A percentile compares a stretch with the other conserved stretches of the same genome.
Evolutionary conservation across 1,140 invertebrate species (phyloP).

Genomic region (Ips typographus): DNA sequence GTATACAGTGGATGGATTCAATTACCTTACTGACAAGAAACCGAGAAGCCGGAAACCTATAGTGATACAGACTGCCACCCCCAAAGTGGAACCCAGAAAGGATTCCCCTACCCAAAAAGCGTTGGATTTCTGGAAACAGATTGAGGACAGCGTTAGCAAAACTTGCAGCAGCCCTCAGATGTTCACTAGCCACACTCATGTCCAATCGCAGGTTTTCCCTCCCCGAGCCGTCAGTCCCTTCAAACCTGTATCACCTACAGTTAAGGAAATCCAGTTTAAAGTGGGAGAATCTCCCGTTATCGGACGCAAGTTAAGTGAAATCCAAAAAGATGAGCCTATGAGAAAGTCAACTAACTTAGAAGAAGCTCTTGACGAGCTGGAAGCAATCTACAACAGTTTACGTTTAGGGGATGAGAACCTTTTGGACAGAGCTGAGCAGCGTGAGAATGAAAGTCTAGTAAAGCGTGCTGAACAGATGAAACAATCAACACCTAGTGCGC

Average conservation of each 20-base stretch:
- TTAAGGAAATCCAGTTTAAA: conserved; percentile 14
- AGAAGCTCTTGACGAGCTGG: conserved; percentile 83
- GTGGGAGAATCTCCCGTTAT: conserved; percentile 1
- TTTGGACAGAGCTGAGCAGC: conserved; percentile 72
- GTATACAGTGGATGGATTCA: conserved; percentile 52
- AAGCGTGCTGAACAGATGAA: conserved; percentile 40
- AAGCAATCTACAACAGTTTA: conserved; percentile 85
- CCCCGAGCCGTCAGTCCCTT: conserved; percentile 42
- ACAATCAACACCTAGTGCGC: conserved; percentile 26
- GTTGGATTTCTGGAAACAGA: conserved; percentile 64
- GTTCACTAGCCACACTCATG: conserved; percentile 48
- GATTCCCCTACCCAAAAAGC: conserved; percentile 47
- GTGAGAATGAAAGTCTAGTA: conserved; percentile 63
- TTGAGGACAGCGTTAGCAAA: conserved; percentile 56
- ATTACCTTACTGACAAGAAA: conserved; percentile 67
- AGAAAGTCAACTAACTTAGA: conserved; percentile 72
- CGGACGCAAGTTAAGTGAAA: conserved; percentile 40
- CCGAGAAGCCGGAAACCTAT: conserved; percentile 67
- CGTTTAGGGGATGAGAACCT: conserved; percentile 79
- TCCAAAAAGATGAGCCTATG: conserved; percentile 41
- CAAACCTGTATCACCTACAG: conserved; percentile 40
- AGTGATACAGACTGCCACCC: conserved; percentile 42
- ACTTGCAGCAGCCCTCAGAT: conserved; percentile 44
- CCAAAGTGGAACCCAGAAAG: conserved; percentile 29
- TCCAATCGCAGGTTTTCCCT: conserved; percentile 48